These are phyloP conservation scores for Danaus chrysippus DNA, from an alignment of 2,888 invertebrate genomes.

Conservation along the genomic window DNA sequence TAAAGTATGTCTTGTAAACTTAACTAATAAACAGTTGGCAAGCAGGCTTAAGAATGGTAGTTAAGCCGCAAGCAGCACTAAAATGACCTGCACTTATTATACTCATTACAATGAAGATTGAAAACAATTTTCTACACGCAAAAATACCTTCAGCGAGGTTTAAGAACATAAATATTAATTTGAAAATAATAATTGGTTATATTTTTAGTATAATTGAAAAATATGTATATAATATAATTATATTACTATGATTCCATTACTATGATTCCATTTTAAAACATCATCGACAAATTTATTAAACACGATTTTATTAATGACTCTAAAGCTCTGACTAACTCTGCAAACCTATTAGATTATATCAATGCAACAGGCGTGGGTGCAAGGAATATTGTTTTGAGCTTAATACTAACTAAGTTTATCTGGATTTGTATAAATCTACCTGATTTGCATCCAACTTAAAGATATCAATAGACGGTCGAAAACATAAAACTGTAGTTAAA, in stretches of 20 bases:
- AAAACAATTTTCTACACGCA: constrained; percentile 1
- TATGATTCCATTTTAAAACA: not conserved
- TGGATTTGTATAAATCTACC: constrained; percentile 5
- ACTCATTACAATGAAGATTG: not conserved
- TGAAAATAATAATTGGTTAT: no score
- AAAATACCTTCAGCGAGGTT: not conserved
- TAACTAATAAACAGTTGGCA: not conserved
- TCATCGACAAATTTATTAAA: not conserved
- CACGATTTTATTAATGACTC: not conserved
- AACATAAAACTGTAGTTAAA: no score
- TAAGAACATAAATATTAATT: not conserved
- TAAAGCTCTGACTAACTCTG: constrained; percentile 5
- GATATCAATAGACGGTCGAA: not conserved
- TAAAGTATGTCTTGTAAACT: not conserved
- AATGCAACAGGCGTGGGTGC: constrained; percentile 9
- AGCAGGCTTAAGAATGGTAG: not conserved
- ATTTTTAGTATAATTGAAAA: not conserved
- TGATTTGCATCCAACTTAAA: not conserved
- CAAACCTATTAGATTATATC: constrained; percentile 10
- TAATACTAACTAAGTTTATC: not conserved
- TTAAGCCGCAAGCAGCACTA: not conserved
- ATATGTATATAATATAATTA: not conserved
- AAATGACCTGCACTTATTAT: not conserved
- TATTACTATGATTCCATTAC: not conserved
- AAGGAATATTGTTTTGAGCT: constrained; percentile 6